These are phyloP conservation scores for Hermetia illucens DNA, from an alignment of 1,140 invertebrate genomes.

Conservation along the genomic window DNA sequence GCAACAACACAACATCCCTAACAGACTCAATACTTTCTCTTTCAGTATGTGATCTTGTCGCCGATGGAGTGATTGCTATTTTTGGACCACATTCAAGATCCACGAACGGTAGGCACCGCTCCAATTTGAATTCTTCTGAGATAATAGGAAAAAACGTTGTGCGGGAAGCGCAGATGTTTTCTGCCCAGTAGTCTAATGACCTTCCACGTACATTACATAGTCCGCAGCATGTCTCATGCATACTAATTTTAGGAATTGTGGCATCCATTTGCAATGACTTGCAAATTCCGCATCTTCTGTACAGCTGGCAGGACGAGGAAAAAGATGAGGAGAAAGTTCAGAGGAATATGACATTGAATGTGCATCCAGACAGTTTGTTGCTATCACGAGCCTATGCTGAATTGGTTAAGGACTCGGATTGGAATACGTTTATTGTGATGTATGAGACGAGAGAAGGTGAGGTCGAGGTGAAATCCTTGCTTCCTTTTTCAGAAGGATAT, in stretches of 20 bases:
- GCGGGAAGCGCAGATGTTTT: constrained; percentile 38
- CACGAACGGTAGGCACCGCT: too few relatives aligned
- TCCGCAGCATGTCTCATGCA: background rate
- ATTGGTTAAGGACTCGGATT: constrained; percentile 56
- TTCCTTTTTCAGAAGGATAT: too few relatives aligned
- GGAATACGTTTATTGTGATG: constrained; percentile 65
- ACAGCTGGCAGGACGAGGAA: constrained; percentile 49
- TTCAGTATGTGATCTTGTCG: constrained; percentile 41
- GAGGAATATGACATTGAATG: constrained; percentile 42
- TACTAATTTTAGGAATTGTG: constrained; percentile 37
- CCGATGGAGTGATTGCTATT: constrained; percentile 56
- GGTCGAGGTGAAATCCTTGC: constrained; percentile 6
- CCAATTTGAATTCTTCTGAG: too few relatives aligned
- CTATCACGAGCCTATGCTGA: constrained; percentile 57
- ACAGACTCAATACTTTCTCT: too few relatives aligned
- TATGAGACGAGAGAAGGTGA: constrained; percentile 62
- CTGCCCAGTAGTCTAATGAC: background rate
- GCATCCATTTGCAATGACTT: constrained; percentile 53
- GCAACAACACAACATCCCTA: too few relatives aligned
- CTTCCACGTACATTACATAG: background rate
- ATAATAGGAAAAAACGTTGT: too few relatives aligned
- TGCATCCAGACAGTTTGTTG: constrained; percentile 57
- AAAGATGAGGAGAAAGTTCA: constrained; percentile 34
- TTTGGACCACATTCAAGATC: constrained; percentile 67
- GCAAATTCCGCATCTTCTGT: constrained; percentile 58